Percentiles rank a stretch among this genome's conserved stretches.
Evolutionary conservation across 2,113 vertebrate genomes (phyloP).

Genomic region (Sclerurus mexicanus): DNA sequence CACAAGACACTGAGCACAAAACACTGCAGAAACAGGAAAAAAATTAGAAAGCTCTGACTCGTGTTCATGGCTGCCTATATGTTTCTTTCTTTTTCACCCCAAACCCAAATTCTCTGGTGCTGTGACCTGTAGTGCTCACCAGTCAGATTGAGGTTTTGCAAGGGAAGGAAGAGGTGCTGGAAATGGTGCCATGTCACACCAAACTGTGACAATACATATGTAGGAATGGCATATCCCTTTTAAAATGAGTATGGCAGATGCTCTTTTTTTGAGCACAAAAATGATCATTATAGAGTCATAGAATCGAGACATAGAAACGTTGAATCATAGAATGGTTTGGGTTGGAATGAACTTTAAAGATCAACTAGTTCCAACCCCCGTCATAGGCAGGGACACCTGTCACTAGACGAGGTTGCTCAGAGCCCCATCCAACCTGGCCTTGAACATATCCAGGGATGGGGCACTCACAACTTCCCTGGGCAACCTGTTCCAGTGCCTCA

Average conservation of each 20-base stretch:
- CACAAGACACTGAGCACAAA: not conserved
- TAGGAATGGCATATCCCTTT: not conserved
- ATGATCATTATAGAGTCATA: not conserved
- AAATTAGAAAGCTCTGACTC: not conserved
- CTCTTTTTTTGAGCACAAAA: not conserved
- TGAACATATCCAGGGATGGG: not conserved
- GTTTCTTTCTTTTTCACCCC: not conserved
- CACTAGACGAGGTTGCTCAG: not conserved
- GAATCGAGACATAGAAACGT: not conserved
- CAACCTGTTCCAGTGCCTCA: not conserved
- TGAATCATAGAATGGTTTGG: not conserved
- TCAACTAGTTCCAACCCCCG: not conserved
- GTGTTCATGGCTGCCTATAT: not conserved
- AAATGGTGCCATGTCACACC: not conserved
- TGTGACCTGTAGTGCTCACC: not conserved
- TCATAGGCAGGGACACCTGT: not conserved
- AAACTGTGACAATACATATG: not conserved
- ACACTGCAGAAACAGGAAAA: not conserved
- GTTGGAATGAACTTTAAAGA: not conserved
- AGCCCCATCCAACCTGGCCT: not conserved
- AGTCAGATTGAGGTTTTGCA: not conserved
- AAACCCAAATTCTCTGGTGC: not conserved
- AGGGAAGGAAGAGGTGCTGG: not conserved
- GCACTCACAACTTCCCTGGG: not conserved
- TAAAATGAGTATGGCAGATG: fast-evolving